phyloP scores from a whole-genome alignment of 2,113 vertebrate species.

The Empidonax traillii region DNA sequence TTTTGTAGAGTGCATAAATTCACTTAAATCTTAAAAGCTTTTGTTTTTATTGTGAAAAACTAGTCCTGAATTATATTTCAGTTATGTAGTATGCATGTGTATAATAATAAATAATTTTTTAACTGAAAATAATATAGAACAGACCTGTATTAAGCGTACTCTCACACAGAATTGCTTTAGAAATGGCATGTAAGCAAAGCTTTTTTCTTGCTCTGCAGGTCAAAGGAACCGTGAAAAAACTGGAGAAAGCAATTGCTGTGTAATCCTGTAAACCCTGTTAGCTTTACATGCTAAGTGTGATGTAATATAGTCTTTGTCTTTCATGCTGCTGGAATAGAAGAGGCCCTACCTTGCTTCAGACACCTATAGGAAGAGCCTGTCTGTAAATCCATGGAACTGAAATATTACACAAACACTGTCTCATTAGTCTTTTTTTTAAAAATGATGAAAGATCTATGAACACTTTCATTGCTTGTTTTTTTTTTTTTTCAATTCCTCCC shows the following conservation, averaged over 20 bases:
- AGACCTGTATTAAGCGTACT: background rate
- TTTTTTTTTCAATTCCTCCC: constrained; percentile 44
- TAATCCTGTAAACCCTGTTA: constrained; percentile 89
- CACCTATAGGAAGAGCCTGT: constrained; percentile 74
- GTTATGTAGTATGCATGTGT: background rate
- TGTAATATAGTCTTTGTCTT: constrained; percentile 81
- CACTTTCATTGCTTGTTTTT: constrained; percentile 46
- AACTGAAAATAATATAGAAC: background rate
- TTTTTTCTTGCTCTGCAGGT: constrained; percentile 77
- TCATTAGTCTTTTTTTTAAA: constrained; percentile 31
- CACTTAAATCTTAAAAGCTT: background rate
- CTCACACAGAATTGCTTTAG: background rate
- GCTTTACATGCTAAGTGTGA: constrained; percentile 71
- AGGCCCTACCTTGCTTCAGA: constrained; percentile 71
- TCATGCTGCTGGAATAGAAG: constrained; percentile 81
- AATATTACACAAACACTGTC: constrained; percentile 68
- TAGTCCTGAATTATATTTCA: background rate
- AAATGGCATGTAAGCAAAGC: background rate
- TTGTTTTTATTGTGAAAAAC: background rate
- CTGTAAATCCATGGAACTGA: constrained; percentile 72
- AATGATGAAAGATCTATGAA: constrained; percentile 66
- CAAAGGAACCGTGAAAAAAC: constrained; percentile 99
- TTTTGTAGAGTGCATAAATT: background rate
- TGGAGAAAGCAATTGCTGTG: constrained; percentile 97
- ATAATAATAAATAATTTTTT: background rate